Evolutionary conservation across 2,797 vertebrate species (phyloP).

Genomic region (Gymnoscopelus microlampas): DNA sequence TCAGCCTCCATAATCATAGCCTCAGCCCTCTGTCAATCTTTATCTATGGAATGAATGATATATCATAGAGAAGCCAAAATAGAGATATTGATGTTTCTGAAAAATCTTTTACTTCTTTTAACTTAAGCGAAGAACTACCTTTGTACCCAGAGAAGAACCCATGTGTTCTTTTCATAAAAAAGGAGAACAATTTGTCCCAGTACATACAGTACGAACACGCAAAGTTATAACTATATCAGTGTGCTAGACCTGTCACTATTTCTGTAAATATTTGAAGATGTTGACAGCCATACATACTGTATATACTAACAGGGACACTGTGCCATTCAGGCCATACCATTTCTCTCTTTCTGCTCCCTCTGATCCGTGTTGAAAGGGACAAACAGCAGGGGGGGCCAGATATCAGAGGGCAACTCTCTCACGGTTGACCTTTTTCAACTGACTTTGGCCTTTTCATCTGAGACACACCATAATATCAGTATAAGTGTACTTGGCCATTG

Average conservation of each 20-base stretch:
- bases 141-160: no score
- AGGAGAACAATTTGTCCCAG: no score
- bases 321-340: slow-evolving; percentile 13
- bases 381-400: slow-evolving; percentile 79
- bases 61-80: neutral
- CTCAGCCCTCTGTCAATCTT: neutral
- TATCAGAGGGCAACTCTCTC: slow-evolving; percentile 69
- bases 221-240: no score
- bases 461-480: slow-evolving; percentile 2
- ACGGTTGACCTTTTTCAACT: slow-evolving; percentile 50
- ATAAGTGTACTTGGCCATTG: neutral
- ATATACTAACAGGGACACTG: neutral
- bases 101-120: no score
- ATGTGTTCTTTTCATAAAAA: no score
- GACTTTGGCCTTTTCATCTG: slow-evolving; percentile 50
- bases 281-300: no score
- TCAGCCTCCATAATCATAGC: neutral
- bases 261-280: neutral
- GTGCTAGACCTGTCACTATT: neutral
- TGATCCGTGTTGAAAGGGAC: slow-evolving; percentile 52
- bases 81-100: neutral
- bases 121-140: no score
- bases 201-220: no score
- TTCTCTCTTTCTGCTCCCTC: neutral
- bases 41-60: neutral